These are phyloP conservation scores for Hyposmocoma kahamanoa DNA, from an alignment of 1,140 invertebrate species.

Conservation along the genomic window DNA sequence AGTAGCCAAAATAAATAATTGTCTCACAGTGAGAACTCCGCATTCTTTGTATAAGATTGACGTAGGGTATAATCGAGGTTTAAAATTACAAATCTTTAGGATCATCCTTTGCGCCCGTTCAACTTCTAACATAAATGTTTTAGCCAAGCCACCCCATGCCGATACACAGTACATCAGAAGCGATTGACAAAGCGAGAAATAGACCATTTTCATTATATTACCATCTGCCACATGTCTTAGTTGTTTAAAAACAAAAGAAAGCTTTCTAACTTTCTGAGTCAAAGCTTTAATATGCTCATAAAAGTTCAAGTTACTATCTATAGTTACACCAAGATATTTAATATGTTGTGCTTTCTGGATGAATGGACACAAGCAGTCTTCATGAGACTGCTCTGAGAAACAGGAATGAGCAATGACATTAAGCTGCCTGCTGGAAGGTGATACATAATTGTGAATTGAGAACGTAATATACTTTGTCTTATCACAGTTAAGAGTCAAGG, in stretches of 20 bases:
- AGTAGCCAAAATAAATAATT: too few relatives aligned
- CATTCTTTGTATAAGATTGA: too few relatives aligned
- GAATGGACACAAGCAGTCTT: not conserved
- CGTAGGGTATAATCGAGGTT: too few relatives aligned
- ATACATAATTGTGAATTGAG: not conserved
- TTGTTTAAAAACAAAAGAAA: conserved; percentile 1
- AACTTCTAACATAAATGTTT: not conserved
- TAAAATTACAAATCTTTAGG: too few relatives aligned
- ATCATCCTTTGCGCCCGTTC: not conserved
- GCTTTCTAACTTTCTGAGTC: not conserved
- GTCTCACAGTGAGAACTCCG: too few relatives aligned
- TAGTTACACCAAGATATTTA: conserved; percentile 4
- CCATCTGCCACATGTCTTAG: not conserved
- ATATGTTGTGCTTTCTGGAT: not conserved
- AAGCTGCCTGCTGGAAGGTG: not conserved
- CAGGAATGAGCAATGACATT: not conserved
- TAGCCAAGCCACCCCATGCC: not conserved
- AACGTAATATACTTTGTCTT: conserved; percentile 9
- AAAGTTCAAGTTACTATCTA: not conserved
- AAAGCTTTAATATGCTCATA: not conserved
- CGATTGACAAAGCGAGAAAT: not conserved
- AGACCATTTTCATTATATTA: not conserved
- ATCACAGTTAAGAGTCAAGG: conserved; percentile 3
- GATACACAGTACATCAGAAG: conserved; percentile 3
- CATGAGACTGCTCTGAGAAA: not conserved